Evolutionary conservation across 2,888 invertebrate species (phyloP).

Genomic region (Melanchra persicariae): DNA sequence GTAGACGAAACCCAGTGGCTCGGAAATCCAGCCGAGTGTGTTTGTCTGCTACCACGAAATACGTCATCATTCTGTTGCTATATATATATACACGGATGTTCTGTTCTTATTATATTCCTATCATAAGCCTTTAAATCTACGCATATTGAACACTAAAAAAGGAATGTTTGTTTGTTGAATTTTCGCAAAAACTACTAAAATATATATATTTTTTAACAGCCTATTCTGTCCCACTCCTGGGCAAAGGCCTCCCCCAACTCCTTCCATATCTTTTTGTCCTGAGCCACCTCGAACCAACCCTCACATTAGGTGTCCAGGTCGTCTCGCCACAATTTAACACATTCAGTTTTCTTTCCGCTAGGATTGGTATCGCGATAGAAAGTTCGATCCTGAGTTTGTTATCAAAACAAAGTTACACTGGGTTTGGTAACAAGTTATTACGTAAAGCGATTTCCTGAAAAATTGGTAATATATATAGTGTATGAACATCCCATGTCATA

Average conservation of each 20-base stretch:
- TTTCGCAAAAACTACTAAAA: neutral
- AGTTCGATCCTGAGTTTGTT: neutral
- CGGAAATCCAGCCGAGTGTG: conserved; percentile 44
- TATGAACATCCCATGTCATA: no score
- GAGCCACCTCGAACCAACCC: no score
- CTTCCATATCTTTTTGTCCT: no score
- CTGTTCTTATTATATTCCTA: conserved; percentile 3
- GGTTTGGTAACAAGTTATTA: no score
- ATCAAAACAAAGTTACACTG: neutral
- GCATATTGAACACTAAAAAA: neutral
- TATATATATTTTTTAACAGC: neutral
- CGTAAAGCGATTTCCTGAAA: no score
- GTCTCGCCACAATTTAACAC: no score
- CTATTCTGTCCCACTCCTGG: no score
- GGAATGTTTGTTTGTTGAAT: neutral
- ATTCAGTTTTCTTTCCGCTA: neutral
- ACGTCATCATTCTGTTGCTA: conserved; percentile 15
- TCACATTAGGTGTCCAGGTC: no score
- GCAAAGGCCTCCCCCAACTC: no score
- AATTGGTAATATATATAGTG: no score
- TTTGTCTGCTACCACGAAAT: conserved; percentile 9
- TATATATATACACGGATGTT: neutral
- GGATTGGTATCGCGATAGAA: no score
- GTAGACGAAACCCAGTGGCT: conserved; percentile 27
- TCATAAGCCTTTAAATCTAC: neutral